These are phyloP conservation scores for Drosophila asahinai DNA, from an alignment of 1,140 invertebrate genomes.

Conservation along the genomic window DNA sequence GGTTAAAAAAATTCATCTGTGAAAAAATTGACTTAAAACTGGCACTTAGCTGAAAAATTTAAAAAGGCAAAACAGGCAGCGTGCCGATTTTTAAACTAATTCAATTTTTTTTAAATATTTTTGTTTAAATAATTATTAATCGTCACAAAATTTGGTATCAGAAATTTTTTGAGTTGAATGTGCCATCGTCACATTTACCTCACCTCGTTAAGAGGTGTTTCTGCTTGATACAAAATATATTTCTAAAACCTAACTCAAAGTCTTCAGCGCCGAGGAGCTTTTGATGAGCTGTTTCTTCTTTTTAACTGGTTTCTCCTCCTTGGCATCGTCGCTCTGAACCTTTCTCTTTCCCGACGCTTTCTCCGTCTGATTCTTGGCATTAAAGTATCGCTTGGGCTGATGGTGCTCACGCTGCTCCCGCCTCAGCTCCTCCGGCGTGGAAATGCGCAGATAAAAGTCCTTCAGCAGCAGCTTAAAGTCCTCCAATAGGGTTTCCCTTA, in stretches of 20 bases:
- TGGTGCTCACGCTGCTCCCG: constrained; percentile 44
- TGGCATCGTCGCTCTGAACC: background rate
- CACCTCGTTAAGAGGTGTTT: too few species aligned
- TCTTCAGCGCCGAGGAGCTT: constrained; percentile 29
- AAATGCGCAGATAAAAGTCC: constrained; percentile 69
- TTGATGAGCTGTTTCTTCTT: constrained; percentile 31
- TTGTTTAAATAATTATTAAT: too few species aligned
- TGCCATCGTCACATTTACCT: too few species aligned
- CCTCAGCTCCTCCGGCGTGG: constrained; percentile 51
- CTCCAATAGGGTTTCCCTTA: constrained; percentile 88
- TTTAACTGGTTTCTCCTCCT: background rate
- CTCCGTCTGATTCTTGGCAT: background rate
- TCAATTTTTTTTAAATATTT: too few species aligned
- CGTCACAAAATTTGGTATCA: too few species aligned
- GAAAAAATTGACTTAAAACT: too few species aligned
- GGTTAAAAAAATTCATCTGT: too few species aligned
- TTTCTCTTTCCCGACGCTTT: constrained; percentile 12
- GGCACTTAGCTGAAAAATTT: too few species aligned
- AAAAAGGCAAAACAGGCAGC: too few species aligned
- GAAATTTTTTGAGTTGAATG: too few species aligned
- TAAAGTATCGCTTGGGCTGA: constrained; percentile 61
- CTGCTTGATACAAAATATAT: background rate
- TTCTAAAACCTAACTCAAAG: constrained; percentile 25
- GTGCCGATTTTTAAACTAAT: too few species aligned
- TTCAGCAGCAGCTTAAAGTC: constrained; percentile 89